Evolutionary conservation across 2,888 invertebrate genomes (phyloP), one percentile per base, ranked within the genome.

Genomic region (Melitaea athalia): DNA sequence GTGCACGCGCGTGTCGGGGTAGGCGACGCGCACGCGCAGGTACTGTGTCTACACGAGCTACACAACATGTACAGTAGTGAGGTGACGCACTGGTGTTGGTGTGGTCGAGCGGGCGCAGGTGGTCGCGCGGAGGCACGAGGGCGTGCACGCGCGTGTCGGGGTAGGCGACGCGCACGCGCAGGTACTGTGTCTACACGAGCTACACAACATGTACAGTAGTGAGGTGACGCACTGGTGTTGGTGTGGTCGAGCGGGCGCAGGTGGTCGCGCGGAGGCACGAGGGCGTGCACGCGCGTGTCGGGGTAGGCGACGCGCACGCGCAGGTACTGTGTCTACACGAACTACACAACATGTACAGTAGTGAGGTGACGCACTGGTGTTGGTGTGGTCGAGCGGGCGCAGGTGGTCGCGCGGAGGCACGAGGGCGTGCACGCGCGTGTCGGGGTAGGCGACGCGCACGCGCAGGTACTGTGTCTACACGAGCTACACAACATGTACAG

Each of bases 91-190:
- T 91, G 33, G 78, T 82, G 49, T 84, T 79, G 6, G 94, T 94
- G 74, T 94, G 93, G 78, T 95, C 94, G 78, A 96, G 93, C 63
- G 95, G 94, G 47, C 96, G 94, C 78, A 98, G 94, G 81, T 98
- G 97, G 64, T 95, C 94, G 10, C 94, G 91, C 61, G 95, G 94
- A 4, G 98, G 98, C 67, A 97, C 94, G 68, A 98, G 94, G 68
- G 98, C 94, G 84, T 98, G 97, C 68, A 95, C 95, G 81, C 96
- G 95, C 78, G 98, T 97, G 92, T 99, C 99, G 0, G 99, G 98
- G 91, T 99, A 99, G 75, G 96, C 95, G 42, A 98, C 95, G 91
- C 97, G 96, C 73, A 98, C 94, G 72, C 98, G 94, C 77, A 99
- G 91, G 70, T 38, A 38, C 5, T 38, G 10, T 10, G 24, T 31